These are phyloP conservation scores for Pomacea maculata DNA, from an alignment of 1,140 invertebrate genomes.

Conservation along the genomic window DNA sequence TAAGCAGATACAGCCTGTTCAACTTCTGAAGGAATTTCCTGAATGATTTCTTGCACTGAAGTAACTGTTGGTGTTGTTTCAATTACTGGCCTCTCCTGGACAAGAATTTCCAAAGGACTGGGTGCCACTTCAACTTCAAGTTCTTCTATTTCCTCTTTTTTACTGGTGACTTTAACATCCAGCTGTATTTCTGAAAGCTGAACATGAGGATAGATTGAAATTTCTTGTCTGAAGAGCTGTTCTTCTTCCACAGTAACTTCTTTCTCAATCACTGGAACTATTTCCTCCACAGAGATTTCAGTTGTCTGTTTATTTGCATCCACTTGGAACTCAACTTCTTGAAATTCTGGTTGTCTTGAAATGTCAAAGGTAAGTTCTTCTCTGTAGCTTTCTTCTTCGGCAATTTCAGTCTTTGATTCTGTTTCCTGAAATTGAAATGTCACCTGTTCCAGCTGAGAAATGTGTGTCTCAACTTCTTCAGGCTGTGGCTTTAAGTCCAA, in stretches of 20 bases:
- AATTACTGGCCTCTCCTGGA: slow-evolving; percentile 16
- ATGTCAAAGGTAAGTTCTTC: slow-evolving; percentile 30
- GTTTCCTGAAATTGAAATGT: slow-evolving; percentile 20
- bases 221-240: slow-evolving; percentile 25
- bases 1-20: slow-evolving; percentile 30
- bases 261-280: slow-evolving; percentile 23
- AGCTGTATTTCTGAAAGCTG: slow-evolving; percentile 21
- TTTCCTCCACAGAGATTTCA: slow-evolving; percentile 22
- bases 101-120: slow-evolving; percentile 16
- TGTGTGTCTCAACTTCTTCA: slow-evolving; percentile 80
- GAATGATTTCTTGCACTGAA: slow-evolving; percentile 6
- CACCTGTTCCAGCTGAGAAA: slow-evolving; percentile 65
- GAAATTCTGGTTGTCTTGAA: slow-evolving; percentile 18
- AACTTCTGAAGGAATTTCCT: slow-evolving; percentile 18
- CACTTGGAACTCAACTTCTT: slow-evolving; percentile 25
- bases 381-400: slow-evolving; percentile 21
- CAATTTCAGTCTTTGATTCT: slow-evolving; percentile 18
- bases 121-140: slow-evolving; percentile 18
- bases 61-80: slow-evolving; percentile 8
- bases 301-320: slow-evolving; percentile 9
- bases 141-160: slow-evolving; percentile 17
- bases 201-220: slow-evolving; percentile 9
- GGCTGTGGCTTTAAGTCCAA: slow-evolving; percentile 83
- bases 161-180: slow-evolving; percentile 15
- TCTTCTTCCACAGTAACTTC: slow-evolving; percentile 23